Evolutionary conservation across 2,113 vertebrate genomes (phyloP), one percentile per base, ranked within the genome.

Genomic region (Mionectes macconnelli): DNA sequence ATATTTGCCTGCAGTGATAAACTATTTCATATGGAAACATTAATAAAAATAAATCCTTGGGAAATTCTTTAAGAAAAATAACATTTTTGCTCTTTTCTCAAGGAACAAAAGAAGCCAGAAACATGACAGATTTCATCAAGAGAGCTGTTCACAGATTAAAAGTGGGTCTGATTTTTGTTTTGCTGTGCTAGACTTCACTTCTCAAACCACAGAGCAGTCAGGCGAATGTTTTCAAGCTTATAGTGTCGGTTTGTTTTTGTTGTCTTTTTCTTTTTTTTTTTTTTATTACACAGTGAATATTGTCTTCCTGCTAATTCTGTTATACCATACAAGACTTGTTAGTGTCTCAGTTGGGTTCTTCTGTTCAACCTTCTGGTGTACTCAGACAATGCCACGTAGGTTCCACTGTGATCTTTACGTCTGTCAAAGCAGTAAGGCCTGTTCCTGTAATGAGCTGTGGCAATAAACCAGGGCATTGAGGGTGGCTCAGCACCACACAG

Each of bases 91-190:
- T 97, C 97, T 96, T 92, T 98, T 98, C 96, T 97, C 94, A 97
- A 98, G 97, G 95, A 97, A 96, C 64, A 94, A 97, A 96, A 67
- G 89, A 95, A 96, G 94, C 80, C 84, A 96, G 96, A 96, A 98
- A 97, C 93, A 96, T 97, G 98, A 98, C 98, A 98, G 97, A 94
- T 97, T 98, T 98, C 96, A 97, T 98, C 97, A 97, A 97, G 94
- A 98, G 84, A 96, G 77, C 93, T 97, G 63, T 94, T 90, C 76
- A 83, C 60, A 95, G 75, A 97, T 73, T 77, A 64, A 94, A 94
- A 95, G 87, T 44, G 94, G 78, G 42, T 66, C 90, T 96, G 68
- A 89, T 92, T 95, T 94, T 93, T 73, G 45, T 87, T 94, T 91
- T 91, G 39, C 69, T 39, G 4, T 85, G 86, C 92, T 93, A 94